phyloP scores from a whole-genome alignment of 2,797 vertebrate species.

The Crenuchus spilurus region DNA sequence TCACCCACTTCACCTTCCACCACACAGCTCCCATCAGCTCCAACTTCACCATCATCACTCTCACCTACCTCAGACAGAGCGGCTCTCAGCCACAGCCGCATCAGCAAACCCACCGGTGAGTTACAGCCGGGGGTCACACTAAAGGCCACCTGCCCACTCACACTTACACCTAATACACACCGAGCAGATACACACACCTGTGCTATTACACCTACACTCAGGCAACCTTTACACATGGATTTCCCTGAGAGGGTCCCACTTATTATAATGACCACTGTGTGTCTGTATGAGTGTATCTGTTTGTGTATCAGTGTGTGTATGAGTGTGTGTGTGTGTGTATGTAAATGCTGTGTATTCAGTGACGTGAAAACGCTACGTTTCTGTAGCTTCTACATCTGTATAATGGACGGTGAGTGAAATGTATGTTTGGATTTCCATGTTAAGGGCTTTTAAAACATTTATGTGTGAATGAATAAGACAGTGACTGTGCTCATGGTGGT shows the following conservation, averaged over 20 bases:
- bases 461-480: too few species aligned
- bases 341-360: too few species aligned
- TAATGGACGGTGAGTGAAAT: too few species aligned
- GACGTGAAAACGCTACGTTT: too few species aligned
- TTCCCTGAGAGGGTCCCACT: not conserved
- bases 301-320: not conserved
- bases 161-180: not conserved
- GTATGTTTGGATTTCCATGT: too few species aligned
- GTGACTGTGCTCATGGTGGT: too few species aligned
- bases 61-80: conserved; percentile 66
- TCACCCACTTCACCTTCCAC: conserved; percentile 57
- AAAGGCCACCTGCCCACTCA: not conserved
- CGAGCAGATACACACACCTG: not conserved
- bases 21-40: conserved; percentile 74
- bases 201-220: not conserved
- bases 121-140: not conserved
- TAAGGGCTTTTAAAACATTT: too few species aligned
- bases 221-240: not conserved
- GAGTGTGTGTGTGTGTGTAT: not conserved
- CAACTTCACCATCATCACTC: conserved; percentile 41
- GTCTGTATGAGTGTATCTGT: not conserved
- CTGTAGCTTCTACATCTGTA: too few species aligned
- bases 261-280: conserved; percentile 3
- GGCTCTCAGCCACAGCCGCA: conserved; percentile 74
- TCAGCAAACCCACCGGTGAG: conserved; percentile 79